Percentiles rank a stretch among this genome's conserved stretches.
phyloP scores from a whole-genome alignment of 2,797 vertebrate genomes.

The Heteromormyrus szaboi region DNA sequence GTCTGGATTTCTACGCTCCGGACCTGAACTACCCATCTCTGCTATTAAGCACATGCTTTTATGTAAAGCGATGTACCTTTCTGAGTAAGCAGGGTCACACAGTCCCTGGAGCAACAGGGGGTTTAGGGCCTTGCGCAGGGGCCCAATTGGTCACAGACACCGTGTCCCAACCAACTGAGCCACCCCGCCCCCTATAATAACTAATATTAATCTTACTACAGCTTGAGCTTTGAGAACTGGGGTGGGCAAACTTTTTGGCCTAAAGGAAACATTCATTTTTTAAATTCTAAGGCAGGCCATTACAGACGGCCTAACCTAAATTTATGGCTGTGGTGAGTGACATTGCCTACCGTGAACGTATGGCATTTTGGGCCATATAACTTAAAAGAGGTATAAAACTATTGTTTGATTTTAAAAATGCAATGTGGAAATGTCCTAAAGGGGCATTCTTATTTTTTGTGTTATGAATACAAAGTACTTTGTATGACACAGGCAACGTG shows the following conservation, averaged over 20 bases:
- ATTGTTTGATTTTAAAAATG: not conserved
- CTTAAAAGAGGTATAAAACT: not conserved
- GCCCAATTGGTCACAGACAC: not conserved
- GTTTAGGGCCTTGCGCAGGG: not conserved
- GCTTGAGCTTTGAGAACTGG: not conserved
- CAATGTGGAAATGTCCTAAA: not conserved
- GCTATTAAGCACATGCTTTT: not conserved
- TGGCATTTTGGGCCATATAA: not conserved
- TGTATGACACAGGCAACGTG: not conserved
- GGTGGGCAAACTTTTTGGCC: not conserved
- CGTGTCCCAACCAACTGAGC: not conserved
- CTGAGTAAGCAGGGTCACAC: not conserved
- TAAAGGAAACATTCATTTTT: not conserved
- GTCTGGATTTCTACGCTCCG: not conserved
- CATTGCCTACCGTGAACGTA: not conserved
- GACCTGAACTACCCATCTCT: not conserved
- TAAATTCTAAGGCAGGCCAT: not conserved
- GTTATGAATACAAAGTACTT: not conserved
- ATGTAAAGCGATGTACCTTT: not conserved
- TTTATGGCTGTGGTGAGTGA: not conserved
- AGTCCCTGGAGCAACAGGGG: not conserved
- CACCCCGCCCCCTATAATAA: not conserved
- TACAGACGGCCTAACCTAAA: not conserved
- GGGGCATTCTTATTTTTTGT: not conserved
- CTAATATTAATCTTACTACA: not conserved